A percentile compares a stretch with the other conserved stretches of the same genome.
Evolutionary conservation across 2,888 invertebrate genomes (phyloP).

Genomic region (Taphrorychus bicolor): DNA sequence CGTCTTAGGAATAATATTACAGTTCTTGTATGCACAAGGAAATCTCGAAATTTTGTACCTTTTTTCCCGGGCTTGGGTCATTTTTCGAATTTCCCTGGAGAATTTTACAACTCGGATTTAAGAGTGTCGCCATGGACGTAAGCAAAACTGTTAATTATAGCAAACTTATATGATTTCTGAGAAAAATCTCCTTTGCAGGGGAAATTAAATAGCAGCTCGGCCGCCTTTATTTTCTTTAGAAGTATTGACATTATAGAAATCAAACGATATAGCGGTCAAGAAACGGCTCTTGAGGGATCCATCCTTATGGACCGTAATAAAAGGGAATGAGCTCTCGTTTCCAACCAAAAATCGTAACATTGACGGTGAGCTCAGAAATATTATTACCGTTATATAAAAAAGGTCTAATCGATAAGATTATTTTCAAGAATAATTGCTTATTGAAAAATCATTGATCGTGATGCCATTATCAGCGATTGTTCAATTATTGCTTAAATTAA

Average conservation of each 20-base stretch:
- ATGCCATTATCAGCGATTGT: too few species aligned
- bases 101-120: not conserved
- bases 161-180: too few species aligned
- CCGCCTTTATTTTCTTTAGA: too few species aligned
- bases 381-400: not conserved
- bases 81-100: conserved; percentile 10
- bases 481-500: too few species aligned
- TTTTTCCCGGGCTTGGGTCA: not conserved
- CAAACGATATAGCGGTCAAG: not conserved
- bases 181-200: too few species aligned
- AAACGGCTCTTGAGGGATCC: not conserved
- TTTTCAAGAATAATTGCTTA: not conserved
- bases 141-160: too few species aligned
- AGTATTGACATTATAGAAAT: not conserved
- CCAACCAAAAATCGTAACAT: not conserved
- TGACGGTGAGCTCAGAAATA: not conserved
- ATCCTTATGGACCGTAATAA: not conserved
- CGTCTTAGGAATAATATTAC: conserved; percentile 9
- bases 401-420: not conserved
- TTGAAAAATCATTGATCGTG: too few species aligned
- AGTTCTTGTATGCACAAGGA: not conserved
- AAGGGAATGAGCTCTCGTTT: not conserved
- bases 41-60: not conserved
- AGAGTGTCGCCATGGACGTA: not conserved
- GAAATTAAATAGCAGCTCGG: too few species aligned